Conservation (phyloP, 2,888 invertebrate species). For the Ormyrus rosae region DNA sequence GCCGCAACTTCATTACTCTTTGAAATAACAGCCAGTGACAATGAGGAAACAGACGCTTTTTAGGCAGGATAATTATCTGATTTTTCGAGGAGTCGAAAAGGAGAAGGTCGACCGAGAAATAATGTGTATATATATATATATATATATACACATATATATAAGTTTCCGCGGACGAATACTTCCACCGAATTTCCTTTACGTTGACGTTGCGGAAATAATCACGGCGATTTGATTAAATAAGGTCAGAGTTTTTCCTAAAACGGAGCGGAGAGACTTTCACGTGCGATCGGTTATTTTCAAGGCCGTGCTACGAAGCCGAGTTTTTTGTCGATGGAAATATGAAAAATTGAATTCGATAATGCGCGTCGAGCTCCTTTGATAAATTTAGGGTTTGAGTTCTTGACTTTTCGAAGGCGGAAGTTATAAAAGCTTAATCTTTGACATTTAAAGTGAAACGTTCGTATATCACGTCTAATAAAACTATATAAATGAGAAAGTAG, state of each 20-base stretch:
- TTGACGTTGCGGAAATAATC: slow-evolving; percentile 32
- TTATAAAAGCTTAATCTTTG: no score
- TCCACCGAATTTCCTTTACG: slow-evolving; percentile 38
- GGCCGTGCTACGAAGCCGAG: neutral
- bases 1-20: slow-evolving; percentile 1
- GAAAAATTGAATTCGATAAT: slow-evolving; percentile 19
- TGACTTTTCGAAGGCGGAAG: no score
- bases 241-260: slow-evolving; percentile 15
- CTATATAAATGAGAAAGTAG: no score
- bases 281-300: slow-evolving; percentile 29
- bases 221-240: slow-evolving; percentile 33
- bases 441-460: no score
- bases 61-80: slow-evolving; percentile 24
- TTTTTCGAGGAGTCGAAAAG: neutral
- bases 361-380: neutral
- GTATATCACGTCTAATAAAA: no score
- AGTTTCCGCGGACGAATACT: no score
- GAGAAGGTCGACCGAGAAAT: slow-evolving; percentile 11
- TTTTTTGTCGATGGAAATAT: neutral
- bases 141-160: no score
- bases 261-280: neutral
- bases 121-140: no score
- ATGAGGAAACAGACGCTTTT: neutral
- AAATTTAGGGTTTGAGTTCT: no score
- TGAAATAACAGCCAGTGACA: slow-evolving; percentile 10